A percentile compares a stretch with the other conserved stretches of the same genome.
Evolutionary conservation across 2,797 vertebrate genomes (phyloP).

Genomic region (Hemitrygon akajei): DNA sequence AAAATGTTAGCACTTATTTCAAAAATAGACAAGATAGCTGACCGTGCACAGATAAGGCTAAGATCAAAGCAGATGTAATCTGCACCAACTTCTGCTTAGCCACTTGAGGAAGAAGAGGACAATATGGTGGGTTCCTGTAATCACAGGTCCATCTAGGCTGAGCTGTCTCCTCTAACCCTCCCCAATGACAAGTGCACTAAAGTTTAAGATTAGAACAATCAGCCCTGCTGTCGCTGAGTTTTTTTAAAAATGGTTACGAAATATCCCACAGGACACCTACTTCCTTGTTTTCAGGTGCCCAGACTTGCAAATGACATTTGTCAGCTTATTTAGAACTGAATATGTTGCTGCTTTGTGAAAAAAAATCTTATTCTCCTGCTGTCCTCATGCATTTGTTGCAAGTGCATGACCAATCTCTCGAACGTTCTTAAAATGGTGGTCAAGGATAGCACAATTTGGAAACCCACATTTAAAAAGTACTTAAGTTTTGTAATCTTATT

Average conservation of each 20-base stretch:
- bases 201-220: no score
- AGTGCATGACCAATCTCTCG: neutral
- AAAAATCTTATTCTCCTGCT: neutral
- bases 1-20: neutral
- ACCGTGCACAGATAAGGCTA: neutral
- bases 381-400: neutral
- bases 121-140: neutral
- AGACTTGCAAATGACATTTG: neutral
- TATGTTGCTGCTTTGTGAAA: neutral
- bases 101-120: neutral
- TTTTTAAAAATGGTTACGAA: neutral
- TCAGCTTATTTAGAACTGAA: neutral
- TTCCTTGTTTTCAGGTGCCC: neutral
- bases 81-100: neutral
- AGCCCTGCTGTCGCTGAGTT: neutral
- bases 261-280: constrained; percentile 17
- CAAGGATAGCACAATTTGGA: neutral
- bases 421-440: constrained; percentile 9
- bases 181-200: neutral
- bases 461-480: neutral
- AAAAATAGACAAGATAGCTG: constrained; percentile 11
- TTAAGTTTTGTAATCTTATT: neutral
- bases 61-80: neutral
- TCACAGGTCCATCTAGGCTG: neutral
- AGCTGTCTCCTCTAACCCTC: neutral